These are phyloP conservation scores for Peromyscus leucopus DNA, from an alignment of 2,113 vertebrate genomes.

Conservation along the genomic window DNA sequence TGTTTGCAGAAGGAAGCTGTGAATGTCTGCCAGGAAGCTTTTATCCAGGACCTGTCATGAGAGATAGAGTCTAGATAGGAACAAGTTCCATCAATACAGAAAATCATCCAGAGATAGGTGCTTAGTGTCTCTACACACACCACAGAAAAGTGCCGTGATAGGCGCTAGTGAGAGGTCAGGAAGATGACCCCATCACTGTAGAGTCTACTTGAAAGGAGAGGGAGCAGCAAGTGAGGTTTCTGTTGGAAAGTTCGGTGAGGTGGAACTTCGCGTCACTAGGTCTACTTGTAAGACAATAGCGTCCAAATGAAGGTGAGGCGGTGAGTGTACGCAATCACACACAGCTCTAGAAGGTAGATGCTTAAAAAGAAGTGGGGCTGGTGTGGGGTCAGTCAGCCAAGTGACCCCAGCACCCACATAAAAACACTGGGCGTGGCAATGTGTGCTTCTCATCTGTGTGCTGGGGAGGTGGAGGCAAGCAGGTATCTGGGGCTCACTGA, in stretches of 20 bases:
- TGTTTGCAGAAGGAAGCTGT: background rate
- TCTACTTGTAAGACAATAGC: background rate
- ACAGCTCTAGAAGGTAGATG: background rate
- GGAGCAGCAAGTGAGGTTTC: background rate
- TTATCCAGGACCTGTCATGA: background rate
- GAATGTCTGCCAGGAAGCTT: background rate
- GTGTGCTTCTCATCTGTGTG: background rate
- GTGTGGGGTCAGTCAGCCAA: too few species aligned
- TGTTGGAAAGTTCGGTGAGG: background rate
- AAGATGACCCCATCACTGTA: background rate
- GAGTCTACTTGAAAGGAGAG: background rate
- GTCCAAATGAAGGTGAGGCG: background rate
- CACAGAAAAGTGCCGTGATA: background rate
- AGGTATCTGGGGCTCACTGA: background rate
- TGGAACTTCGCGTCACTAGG: background rate
- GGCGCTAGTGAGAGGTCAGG: background rate
- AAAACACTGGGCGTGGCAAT: background rate
- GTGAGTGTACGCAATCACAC: background rate
- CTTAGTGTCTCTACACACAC: background rate
- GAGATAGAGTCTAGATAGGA: background rate
- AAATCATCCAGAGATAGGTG: background rate
- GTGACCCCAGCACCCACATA: background rate
- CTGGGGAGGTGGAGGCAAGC: background rate
- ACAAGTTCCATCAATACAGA: constrained; percentile 4
- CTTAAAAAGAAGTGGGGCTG: background rate